Conservation (phyloP, 92 coral and sea anemone genomes). For the Porites rus region DNA sequence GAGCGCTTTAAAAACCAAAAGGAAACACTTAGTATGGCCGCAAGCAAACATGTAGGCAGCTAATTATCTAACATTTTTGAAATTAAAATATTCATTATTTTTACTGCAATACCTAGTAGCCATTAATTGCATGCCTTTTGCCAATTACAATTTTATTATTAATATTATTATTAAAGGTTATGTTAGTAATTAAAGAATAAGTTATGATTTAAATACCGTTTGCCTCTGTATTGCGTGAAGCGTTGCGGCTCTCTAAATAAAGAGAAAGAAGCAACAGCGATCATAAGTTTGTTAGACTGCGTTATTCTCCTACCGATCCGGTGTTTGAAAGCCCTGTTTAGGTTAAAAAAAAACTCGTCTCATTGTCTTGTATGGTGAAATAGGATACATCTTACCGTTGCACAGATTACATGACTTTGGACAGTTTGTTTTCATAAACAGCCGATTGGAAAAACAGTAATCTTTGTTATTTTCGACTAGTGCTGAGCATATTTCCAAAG, state of each 20-base stretch:
- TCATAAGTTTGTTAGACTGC: neutral
- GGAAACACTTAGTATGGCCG: too few species aligned
- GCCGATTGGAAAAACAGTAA: slow-evolving; percentile 17
- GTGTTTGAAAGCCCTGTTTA: neutral
- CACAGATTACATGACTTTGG: slow-evolving; percentile 38
- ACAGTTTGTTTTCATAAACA: slow-evolving; percentile 49
- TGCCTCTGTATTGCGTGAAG: neutral
- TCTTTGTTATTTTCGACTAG: slow-evolving; percentile 18
- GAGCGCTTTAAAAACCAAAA: too few species aligned
- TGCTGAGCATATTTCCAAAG: slow-evolving; percentile 24
- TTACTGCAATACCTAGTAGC: too few species aligned
- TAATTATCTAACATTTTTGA: too few species aligned
- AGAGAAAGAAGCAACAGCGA: neutral
- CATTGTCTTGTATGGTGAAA: neutral
- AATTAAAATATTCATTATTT: too few species aligned
- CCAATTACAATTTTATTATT: neutral
- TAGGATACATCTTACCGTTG: slow-evolving; percentile 10
- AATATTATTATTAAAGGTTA: neutral
- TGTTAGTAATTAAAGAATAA: neutral
- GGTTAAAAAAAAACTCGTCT: neutral
- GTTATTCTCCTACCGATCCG: too few species aligned
- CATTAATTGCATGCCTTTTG: too few species aligned
- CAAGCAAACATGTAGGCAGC: too few species aligned
- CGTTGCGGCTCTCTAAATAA: neutral
- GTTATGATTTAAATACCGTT: neutral